Base-by-base conservation (phyloP, 1,140 invertebrate genomes). In the Papilio polytes region DNA sequence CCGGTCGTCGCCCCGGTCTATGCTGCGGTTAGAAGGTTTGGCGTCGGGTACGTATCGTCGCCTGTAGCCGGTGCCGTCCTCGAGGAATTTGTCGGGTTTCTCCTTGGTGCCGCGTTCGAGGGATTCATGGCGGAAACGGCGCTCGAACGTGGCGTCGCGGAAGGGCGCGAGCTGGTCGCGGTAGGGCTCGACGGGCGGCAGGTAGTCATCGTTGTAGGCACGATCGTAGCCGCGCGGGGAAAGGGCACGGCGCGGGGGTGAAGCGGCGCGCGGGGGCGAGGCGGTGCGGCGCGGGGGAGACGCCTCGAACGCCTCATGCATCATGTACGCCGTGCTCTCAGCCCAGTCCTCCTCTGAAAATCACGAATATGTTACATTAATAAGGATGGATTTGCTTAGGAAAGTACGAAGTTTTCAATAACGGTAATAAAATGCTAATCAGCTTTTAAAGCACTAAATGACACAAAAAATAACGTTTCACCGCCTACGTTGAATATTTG, bases 321-420 rank as follows among this genome's bases (percentile, higher is more conserved):
- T 94, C 93, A 95, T 90, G 85, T 95, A 95, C 20, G 95, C 95
- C 9, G 95, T 95, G 80, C 95, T 95, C 82, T 95, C 95, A 2
- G 93, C 94, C 95, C 95, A 95, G 80, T 95, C 95, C 80, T 95
- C 95, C 87, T 95, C 95, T 95, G 95, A 88, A 95, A 13, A 48
- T 41, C 18, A 78, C 13, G 36, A 31, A 36, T 78, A 78, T 53
- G 1, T 20, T 53, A 53, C 41, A 7, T 20, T 20, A 56, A 36
- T 18, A 53, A 53, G 3, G 15, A 18, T 53, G n/a, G n/a, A 53
- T 26, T 26, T 26, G 26, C 1, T 15, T 12, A n/a, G 7, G 53
- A n/a, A 56, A 48, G 12, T 48, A 48, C 1, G 3, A 15, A 48
- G 3, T 48, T 15, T 48, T 13, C 46, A 48, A 78, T 74, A 77